Evolutionary conservation across 30 jellyfish, hydroid and myxozoan species (phyloP).

Genomic region (Aurelia aurita): DNA sequence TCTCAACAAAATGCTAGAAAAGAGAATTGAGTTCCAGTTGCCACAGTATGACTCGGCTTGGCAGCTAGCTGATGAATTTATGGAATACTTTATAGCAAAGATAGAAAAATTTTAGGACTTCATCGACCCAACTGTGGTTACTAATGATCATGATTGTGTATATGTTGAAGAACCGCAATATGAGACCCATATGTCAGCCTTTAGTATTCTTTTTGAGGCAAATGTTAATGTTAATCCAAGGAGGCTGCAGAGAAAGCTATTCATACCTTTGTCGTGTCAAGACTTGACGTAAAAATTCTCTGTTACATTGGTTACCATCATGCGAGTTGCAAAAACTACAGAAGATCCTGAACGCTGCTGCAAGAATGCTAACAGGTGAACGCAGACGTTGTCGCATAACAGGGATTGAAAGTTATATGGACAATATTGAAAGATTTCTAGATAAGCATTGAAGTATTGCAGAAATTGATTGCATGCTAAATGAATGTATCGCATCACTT

Average conservation of each 20-base stretch:
- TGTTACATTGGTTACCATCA: conserved; percentile 13
- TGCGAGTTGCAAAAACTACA: conserved; percentile 44
- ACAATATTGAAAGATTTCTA: too few species aligned
- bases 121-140: conserved; percentile 14
- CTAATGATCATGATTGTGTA: conserved; percentile 21
- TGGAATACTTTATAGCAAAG: conserved; percentile 25
- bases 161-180: neutral
- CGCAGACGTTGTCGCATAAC: neutral
- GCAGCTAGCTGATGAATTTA: conserved; percentile 41
- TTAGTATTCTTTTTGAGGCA: conserved; percentile 31
- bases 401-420: too few species aligned
- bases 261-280: conserved; percentile 42
- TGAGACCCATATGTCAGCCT: conserved; percentile 16
- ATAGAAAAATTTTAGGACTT: neutral
- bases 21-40: conserved; percentile 8
- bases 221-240: conserved; percentile 16
- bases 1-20: conserved; percentile 14
- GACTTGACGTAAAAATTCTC: conserved; percentile 1
- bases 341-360: conserved; percentile 17
- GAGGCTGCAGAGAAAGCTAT: conserved; percentile 60
- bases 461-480: too few species aligned
- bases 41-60: conserved; percentile 48
- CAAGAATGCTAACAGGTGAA: conserved; percentile 8
- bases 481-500: too few species aligned
- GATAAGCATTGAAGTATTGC: too few species aligned